Conservation (phyloP, 1,140 invertebrate genomes). For the Philotrypesis tridentata region DNA sequence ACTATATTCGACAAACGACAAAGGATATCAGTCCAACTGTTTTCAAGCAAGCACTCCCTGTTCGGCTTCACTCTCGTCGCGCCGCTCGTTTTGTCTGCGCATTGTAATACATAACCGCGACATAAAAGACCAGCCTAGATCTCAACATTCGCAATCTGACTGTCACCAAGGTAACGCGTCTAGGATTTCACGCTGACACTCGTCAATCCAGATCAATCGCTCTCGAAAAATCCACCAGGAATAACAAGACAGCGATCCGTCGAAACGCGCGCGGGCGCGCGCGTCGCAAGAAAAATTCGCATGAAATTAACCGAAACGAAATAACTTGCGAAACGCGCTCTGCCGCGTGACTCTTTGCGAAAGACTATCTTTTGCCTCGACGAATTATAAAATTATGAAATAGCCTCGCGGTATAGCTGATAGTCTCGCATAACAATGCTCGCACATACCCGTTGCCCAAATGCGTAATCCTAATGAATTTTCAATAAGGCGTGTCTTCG, state of each 20-base stretch:
- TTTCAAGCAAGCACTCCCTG: background rate
- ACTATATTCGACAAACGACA: background rate
- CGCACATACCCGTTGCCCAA: background rate
- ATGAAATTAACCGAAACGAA: background rate
- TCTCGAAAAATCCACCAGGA: background rate
- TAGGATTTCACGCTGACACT: background rate
- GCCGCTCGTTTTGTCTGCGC: background rate
- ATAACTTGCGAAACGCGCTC: too few species aligned
- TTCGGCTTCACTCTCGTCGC: too few species aligned
- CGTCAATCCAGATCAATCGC: background rate
- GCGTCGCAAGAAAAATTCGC: background rate
- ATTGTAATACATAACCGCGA: background rate
- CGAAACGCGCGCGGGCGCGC: background rate
- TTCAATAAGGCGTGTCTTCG: constrained; percentile 1
- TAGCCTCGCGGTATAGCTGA: too few species aligned
- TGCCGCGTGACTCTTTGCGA: background rate
- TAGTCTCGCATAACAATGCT: background rate
- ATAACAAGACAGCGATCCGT: background rate
- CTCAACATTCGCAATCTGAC: background rate
- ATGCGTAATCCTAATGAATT: constrained; percentile 17
- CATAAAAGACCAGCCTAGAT: background rate
- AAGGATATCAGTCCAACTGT: background rate
- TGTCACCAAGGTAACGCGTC: background rate
- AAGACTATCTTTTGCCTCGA: background rate
- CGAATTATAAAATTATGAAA: background rate